Evolutionary conservation across 2,113 vertebrate genomes (phyloP), one percentile per base, ranked within the genome.

Genomic region (Xiphorhynchus elegans): DNA sequence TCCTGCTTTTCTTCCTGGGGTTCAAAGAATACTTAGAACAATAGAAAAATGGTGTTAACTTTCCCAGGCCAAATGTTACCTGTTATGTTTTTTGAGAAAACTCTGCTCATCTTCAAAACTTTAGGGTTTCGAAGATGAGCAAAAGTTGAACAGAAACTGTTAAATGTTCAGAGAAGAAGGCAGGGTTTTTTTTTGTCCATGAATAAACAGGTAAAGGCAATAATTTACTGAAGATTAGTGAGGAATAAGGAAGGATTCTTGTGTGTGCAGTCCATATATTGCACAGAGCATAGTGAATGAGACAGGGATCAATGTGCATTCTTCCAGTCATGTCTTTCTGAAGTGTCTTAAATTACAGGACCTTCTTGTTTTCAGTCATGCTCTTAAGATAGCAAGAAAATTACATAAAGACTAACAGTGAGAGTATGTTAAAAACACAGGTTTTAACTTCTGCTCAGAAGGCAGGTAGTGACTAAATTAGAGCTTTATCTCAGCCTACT

Each of bases 391-490:
- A 60, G 33, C 44, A 50, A 59, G 72, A 60, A 93, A 92, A 90
- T 81, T 42, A 47, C 47, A 52, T 59, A 24, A 66, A 91, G 47
- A n/a, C 59, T 73, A 63, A 42, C 35, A 33, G 15, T 17, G 29
- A 73, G 20, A 67, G 26, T 56, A 17, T 28, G 50, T 63, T 88
- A 37, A 93, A 94, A 67, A 8, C 40, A 6, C 55, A 84, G 75
- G 28, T 59, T 63, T 37, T 37, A 37, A 37, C 37, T 64, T 83
- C 73, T 90, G 42, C 90, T 94, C 63, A 69, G 67, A 85, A 92
- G 33, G 29, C 64, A 93, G 80, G 76, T 72, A 84, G 56, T 81
- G 47, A 75, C 56, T 91, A 68, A 92, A 95, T 88, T 52, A 93
- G 88, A 86, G 88, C 56, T 56, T 88, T 72, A 67, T 70, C 83